phyloP scores from a whole-genome alignment of 2,113 vertebrate genomes.

The Bubalus kerabau region DNA sequence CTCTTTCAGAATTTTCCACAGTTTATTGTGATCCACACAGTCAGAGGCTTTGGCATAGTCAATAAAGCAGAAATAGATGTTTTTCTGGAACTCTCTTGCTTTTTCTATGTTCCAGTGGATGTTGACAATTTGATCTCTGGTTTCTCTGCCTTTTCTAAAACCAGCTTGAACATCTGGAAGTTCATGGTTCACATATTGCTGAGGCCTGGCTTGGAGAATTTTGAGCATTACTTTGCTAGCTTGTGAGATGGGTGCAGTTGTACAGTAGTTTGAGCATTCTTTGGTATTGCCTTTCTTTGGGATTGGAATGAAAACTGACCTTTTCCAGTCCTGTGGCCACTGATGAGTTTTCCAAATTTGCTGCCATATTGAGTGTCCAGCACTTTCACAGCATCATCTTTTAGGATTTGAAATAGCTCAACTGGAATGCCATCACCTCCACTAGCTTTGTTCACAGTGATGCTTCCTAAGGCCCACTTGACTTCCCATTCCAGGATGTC shows the following conservation, averaged over 20 bases:
- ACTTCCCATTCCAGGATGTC: not conserved
- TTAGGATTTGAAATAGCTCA: not conserved
- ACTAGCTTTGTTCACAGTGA: not conserved
- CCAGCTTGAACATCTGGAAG: not conserved
- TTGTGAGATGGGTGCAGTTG: not conserved
- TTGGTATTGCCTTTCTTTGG: not conserved
- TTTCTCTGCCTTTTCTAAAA: not conserved
- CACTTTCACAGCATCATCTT: not conserved
- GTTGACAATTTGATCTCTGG: not conserved
- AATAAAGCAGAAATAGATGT: not conserved
- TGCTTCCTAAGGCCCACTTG: not conserved
- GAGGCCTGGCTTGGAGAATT: not conserved
- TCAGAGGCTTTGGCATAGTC: not conserved
- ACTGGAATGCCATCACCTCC: not conserved
- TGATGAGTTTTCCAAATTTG: not conserved
- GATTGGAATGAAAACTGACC: not conserved
- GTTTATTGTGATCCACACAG: not conserved
- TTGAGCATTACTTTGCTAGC: not conserved
- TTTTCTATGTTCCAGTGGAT: not conserved
- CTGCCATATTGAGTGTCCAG: not conserved
- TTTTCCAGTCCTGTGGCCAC: not conserved
- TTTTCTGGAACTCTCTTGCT: not conserved
- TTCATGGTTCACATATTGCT: not conserved
- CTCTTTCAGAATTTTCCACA: not conserved
- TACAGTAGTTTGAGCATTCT: not conserved